Base-by-base conservation (phyloP, 1,140 invertebrate species). In the Phthorimaea operculella region DNA sequence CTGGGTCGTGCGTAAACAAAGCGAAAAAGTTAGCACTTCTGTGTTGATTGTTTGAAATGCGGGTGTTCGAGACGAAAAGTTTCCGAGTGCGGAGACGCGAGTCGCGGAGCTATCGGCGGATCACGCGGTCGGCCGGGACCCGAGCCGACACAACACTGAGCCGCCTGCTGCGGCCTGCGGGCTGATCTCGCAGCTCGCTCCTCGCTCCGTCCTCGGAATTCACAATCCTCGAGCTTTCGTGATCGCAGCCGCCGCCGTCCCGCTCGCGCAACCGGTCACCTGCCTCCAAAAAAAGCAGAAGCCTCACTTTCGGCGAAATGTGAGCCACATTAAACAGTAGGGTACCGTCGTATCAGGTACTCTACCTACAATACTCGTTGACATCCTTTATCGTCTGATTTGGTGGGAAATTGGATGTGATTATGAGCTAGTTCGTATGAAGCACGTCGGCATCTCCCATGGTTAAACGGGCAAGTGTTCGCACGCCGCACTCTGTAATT, bases 221-320 rank as follows among this genome's bases (percentile, higher is more conserved):
- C 58, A 54, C 56, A 48, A 57, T 60, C 61, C 69, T 66, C 64
- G 68, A 76, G 74, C 77, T 76, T 76, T 78, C 66, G 64, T 59
- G 55, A 51, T 60, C 55, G 60, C 55, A 58, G 45, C 64, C 51
- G 52, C 61, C 53, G 39, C 68, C 71, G 68, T 78, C 78, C 70
- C 69, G 65, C 78, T 78, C 75, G 57, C 70, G 60, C 76, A 70
- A 64, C 64, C 73, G 72, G 65, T 78, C 76, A 78, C 79, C 76
- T 80, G 77, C 73, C 66, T 61, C 55, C 54, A 68, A 76, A 78
- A 80, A 82, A 77, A 76, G 74, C 48, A 72, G 74, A 72, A 75
- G 74, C 70, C 71, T 72, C 64, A 75, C 64, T 79, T 83, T 80
- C 77, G 74, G 57, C 74, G 79, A 82, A 82, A 79, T 70, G 67